Evolutionary conservation across 2,113 vertebrate genomes (phyloP).

Genomic region (Saguinus imperator): DNA sequence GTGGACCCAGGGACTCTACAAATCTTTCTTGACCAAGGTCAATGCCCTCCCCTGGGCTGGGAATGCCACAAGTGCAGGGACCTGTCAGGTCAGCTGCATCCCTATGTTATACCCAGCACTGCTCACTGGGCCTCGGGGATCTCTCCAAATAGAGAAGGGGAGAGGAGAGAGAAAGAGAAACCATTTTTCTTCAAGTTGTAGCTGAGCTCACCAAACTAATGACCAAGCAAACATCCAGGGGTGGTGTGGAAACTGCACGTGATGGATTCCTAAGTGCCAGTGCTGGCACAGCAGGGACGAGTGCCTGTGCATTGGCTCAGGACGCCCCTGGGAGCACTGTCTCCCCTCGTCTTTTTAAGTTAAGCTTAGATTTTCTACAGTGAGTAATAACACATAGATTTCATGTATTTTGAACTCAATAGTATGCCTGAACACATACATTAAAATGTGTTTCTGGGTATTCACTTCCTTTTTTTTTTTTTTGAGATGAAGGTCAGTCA

Average conservation of each 20-base stretch:
- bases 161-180: not conserved
- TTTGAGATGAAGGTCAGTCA: too few relatives aligned
- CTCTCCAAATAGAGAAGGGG: not conserved
- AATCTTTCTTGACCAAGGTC: not conserved
- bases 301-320: fast-evolving
- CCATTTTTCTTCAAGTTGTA: not conserved
- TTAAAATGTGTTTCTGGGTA: not conserved
- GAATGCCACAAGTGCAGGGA: not conserved
- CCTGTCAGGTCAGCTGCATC: not conserved
- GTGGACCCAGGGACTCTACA: not conserved
- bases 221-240: not conserved
- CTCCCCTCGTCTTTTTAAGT: not conserved
- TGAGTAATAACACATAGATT: not conserved
- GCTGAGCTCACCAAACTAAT: not conserved
- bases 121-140: not conserved
- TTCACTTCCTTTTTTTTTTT: not conserved
- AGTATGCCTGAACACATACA: not conserved
- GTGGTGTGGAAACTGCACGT: not conserved
- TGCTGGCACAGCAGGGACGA: fast-evolving
- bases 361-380: not conserved
- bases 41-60: not conserved
- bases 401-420: not conserved
- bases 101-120: not conserved
- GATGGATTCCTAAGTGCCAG: not conserved
- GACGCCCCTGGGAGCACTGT: not conserved